phyloP scores from a whole-genome alignment of 2,888 invertebrate species.

The Brenthis ino region DNA sequence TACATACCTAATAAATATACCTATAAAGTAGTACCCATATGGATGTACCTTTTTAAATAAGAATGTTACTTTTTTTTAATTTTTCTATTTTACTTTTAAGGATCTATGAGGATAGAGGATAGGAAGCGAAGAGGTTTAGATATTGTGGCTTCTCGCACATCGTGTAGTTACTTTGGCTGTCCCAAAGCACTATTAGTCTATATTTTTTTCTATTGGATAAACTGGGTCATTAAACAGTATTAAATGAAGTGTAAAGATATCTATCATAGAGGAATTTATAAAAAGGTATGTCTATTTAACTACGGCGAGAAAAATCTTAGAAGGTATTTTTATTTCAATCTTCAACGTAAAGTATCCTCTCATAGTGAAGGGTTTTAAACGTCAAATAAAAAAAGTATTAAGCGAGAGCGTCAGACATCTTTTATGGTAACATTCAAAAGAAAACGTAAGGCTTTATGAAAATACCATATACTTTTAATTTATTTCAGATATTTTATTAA shows the following conservation, averaged over 20 bases:
- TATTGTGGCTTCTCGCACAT: too few species aligned
- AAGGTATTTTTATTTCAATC: conserved; percentile 22
- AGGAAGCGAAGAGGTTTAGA: too few species aligned
- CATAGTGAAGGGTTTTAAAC: conserved; percentile 11
- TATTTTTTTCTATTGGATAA: not conserved
- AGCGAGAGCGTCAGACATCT: conserved; percentile 7
- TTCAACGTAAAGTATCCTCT: conserved; percentile 16
- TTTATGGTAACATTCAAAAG: not conserved
- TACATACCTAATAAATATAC: too few species aligned
- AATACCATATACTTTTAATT: too few species aligned
- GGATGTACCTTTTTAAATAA: too few species aligned
- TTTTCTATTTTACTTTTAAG: too few species aligned
- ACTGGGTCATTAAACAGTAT: conserved; percentile 1
- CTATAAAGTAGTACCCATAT: too few species aligned
- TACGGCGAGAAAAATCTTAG: conserved; percentile 9
- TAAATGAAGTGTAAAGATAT: not conserved
- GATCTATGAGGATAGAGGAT: too few species aligned
- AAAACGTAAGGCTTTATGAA: not conserved
- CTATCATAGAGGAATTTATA: not conserved
- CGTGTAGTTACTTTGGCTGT: too few species aligned
- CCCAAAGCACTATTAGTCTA: too few species aligned
- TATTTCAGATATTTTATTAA: too few species aligned
- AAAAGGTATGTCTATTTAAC: conserved; percentile 8
- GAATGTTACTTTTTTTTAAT: too few species aligned
- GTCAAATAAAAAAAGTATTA: conserved; percentile 17